phyloP scores from a whole-genome alignment of 2,888 invertebrate genomes.

The Rotaria macrura region DNA sequence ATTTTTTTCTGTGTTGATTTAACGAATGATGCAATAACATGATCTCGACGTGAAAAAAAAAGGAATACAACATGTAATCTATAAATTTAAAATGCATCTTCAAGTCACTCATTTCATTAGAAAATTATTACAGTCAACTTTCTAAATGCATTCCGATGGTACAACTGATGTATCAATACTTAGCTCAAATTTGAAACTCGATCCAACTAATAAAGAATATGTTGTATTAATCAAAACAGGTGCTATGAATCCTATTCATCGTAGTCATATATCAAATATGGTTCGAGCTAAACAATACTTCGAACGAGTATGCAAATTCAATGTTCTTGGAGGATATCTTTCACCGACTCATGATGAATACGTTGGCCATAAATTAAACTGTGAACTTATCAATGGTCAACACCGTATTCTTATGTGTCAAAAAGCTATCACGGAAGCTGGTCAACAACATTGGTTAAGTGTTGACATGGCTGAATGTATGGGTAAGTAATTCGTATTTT shows the following conservation, averaged over 20 bases:
- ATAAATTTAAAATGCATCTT: no score
- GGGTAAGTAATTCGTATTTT: no score
- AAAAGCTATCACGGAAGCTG: neutral
- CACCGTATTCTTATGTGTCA: neutral
- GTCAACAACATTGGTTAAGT: neutral
- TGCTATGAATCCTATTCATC: constrained; percentile 7
- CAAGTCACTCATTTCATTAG: no score
- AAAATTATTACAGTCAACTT: no score
- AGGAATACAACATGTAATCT: no score
- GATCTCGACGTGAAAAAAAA: no score
- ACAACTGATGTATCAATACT: neutral
- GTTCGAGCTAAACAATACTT: neutral
- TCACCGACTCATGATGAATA: neutral
- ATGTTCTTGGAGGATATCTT: neutral
- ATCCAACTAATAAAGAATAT: neutral
- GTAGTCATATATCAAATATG: neutral
- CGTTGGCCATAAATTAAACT: neutral
- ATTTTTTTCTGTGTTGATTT: no score
- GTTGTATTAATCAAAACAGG: neutral
- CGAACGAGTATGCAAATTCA: neutral
- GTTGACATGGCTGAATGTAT: neutral
- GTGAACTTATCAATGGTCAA: neutral
- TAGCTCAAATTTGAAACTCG: neutral
- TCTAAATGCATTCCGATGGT: neutral
- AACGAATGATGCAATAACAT: no score